Percentiles rank a stretch among this genome's conserved stretches.
Conservation (phyloP, 2,888 invertebrate species). For the Aproaerema taeniolella region DNA sequence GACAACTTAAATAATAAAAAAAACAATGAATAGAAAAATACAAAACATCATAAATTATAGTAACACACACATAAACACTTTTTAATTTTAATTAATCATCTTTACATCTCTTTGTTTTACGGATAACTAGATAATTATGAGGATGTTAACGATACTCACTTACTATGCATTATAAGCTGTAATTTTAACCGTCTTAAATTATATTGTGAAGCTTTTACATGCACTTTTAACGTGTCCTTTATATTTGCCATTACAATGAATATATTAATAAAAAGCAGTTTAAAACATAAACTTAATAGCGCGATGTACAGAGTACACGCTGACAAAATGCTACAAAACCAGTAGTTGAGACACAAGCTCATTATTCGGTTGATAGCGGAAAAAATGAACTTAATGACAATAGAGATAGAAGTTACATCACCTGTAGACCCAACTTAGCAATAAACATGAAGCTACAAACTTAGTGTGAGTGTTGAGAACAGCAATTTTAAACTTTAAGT, state of each 20-base stretch:
- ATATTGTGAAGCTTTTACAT: neutral
- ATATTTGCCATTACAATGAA: neutral
- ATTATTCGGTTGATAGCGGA: neutral
- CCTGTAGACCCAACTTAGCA: slow-evolving; percentile 16
- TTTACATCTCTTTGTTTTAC: too few species aligned
- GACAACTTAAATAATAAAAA: too few species aligned
- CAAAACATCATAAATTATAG: too few species aligned
- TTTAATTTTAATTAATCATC: too few species aligned
- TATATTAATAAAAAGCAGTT: neutral
- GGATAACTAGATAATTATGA: too few species aligned
- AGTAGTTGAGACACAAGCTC: slow-evolving; percentile 15
- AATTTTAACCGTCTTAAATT: too few species aligned
- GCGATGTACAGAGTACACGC: slow-evolving; percentile 1
- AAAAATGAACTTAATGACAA: slow-evolving; percentile 17
- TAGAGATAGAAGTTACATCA: slow-evolving; percentile 30
- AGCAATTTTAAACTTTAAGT: neutral
- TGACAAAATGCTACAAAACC: slow-evolving; percentile 21
- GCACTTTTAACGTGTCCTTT: too few species aligned
- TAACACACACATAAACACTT: too few species aligned
- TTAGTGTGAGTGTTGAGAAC: neutral
- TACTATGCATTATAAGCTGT: too few species aligned
- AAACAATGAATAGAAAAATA: too few species aligned
- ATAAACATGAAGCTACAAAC: neutral
- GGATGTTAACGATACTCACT: too few species aligned
- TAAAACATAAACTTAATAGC: neutral